Conservation (phyloP, 2,797 vertebrate species). For the Neosilurus hyrtlii region DNA sequence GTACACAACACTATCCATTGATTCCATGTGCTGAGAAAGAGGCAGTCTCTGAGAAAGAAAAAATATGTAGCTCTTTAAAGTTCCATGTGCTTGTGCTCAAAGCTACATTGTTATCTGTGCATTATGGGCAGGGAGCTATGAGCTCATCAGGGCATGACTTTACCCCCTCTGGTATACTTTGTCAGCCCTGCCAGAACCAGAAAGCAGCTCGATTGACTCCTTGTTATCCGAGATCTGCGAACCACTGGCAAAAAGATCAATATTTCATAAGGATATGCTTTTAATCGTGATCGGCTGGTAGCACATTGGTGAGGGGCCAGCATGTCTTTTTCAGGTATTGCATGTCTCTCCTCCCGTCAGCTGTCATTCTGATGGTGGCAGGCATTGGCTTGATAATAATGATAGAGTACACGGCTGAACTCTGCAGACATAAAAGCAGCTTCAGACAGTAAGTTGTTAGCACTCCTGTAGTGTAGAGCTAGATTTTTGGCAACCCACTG, state of each 20-base stretch:
- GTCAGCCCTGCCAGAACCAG: slow-evolving; percentile 57
- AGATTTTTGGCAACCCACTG: slow-evolving; percentile 6
- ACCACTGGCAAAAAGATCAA: slow-evolving; percentile 64
- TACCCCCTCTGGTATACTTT: slow-evolving; percentile 61
- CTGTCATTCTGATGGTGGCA: slow-evolving; percentile 10
- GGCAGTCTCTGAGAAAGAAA: not conserved
- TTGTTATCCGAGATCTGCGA: slow-evolving; percentile 61
- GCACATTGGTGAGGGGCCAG: slow-evolving; percentile 53
- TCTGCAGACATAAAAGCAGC: slow-evolving; percentile 17
- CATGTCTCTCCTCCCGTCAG: slow-evolving; percentile 20
- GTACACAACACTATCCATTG: slow-evolving; percentile 7
- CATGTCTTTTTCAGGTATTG: slow-evolving; percentile 30
- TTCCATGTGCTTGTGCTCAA: slow-evolving; percentile 45
- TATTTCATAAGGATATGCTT: slow-evolving; percentile 50
- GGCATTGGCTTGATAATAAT: slow-evolving; percentile 13
- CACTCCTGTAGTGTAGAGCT: slow-evolving; percentile 24
- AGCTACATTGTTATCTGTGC: slow-evolving; percentile 43
- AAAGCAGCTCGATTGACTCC: slow-evolving; percentile 44
- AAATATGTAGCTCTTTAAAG: slow-evolving; percentile 8
- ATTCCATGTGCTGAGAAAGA: not conserved
- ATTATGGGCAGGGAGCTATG: slow-evolving; percentile 33
- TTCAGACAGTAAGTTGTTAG: slow-evolving; percentile 28
- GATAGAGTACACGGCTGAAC: not conserved
- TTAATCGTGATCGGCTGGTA: slow-evolving; percentile 50
- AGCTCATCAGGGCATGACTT: slow-evolving; percentile 40